These are phyloP conservation scores for Dufourea novaeangliae DNA, from an alignment of 1,140 invertebrate genomes.

Conservation along the genomic window DNA sequence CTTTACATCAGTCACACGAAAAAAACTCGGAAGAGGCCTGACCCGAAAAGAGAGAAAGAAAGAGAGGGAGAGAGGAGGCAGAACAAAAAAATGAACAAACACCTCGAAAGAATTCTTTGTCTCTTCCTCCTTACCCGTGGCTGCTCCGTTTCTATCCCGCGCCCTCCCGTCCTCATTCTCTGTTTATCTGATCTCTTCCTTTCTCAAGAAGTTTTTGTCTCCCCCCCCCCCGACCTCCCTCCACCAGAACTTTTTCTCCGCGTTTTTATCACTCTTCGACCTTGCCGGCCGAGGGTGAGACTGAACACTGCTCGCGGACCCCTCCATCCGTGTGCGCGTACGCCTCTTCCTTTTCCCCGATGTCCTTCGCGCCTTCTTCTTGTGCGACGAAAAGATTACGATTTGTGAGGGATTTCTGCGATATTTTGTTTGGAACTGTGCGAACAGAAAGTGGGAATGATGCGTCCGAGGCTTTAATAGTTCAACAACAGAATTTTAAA, in stretches of 20 bases:
- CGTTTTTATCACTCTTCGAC: slow-evolving; percentile 57
- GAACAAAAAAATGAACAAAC: slow-evolving; percentile 30
- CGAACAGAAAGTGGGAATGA: too few species aligned
- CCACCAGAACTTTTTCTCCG: slow-evolving; percentile 45
- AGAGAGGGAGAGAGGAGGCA: too few species aligned
- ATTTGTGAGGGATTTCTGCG: too few species aligned
- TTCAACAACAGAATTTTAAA: too few species aligned
- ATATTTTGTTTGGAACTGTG: too few species aligned
- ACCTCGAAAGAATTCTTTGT: slow-evolving; percentile 50
- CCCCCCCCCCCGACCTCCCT: background rate
- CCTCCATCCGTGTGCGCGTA: background rate
- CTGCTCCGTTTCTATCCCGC: slow-evolving; percentile 34
- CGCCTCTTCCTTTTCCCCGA: background rate
- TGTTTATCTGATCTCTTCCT: slow-evolving; percentile 40
- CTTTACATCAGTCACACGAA: slow-evolving; percentile 41
- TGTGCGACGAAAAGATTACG: too few species aligned
- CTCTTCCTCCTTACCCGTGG: slow-evolving; percentile 23
- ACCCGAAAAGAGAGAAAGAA: slow-evolving; percentile 34
- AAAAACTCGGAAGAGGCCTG: slow-evolving; percentile 41
- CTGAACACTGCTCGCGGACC: slow-evolving; percentile 7
- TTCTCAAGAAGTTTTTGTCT: slow-evolving; percentile 56
- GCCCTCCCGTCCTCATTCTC: slow-evolving; percentile 15
- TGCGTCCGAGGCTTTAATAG: too few species aligned
- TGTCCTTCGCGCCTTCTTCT: slow-evolving; percentile 22
- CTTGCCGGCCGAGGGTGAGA: slow-evolving; percentile 46